Percentiles rank a stretch among this genome's conserved stretches.
Evolutionary conservation across 1,140 invertebrate species (phyloP).

Genomic region (Pseudomyrmex dendroicus): DNA sequence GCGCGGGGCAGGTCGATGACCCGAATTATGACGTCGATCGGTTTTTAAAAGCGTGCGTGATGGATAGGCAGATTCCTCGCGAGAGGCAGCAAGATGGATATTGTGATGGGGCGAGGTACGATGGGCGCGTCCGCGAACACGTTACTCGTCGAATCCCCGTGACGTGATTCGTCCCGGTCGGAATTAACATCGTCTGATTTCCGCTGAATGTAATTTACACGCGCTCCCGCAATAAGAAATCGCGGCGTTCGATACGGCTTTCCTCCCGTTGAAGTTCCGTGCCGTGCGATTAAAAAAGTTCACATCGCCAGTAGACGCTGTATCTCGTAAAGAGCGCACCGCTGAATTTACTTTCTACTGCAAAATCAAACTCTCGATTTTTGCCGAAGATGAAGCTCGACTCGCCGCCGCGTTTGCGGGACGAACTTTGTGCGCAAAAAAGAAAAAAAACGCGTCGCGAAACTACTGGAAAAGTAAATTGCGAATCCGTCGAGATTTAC

Average conservation of each 20-base stretch:
- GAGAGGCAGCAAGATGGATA: slow-evolving; percentile 59
- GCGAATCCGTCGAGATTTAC: too few species aligned
- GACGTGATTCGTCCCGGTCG: slow-evolving; percentile 21
- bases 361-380: neutral
- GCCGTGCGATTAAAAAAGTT: neutral
- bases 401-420: too few species aligned
- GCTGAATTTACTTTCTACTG: neutral
- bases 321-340: neutral
- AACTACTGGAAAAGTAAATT: too few species aligned
- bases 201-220: slow-evolving; percentile 24
- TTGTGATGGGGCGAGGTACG: slow-evolving; percentile 75
- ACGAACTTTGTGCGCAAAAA: too few species aligned
- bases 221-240: neutral
- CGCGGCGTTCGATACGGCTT: neutral
- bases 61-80: slow-evolving; percentile 70
- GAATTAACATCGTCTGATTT: slow-evolving; percentile 39
- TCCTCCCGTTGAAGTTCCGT: neutral
- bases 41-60: slow-evolving; percentile 78
- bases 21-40: slow-evolving; percentile 78
- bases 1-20: slow-evolving; percentile 73
- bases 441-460: too few species aligned
- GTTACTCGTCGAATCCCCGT: slow-evolving; percentile 38
- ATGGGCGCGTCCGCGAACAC: slow-evolving; percentile 66
- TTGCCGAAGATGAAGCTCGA: neutral
- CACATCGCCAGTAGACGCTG: neutral